phyloP scores from a whole-genome alignment of 2,888 invertebrate species.

The Cybosia mesomella region DNA sequence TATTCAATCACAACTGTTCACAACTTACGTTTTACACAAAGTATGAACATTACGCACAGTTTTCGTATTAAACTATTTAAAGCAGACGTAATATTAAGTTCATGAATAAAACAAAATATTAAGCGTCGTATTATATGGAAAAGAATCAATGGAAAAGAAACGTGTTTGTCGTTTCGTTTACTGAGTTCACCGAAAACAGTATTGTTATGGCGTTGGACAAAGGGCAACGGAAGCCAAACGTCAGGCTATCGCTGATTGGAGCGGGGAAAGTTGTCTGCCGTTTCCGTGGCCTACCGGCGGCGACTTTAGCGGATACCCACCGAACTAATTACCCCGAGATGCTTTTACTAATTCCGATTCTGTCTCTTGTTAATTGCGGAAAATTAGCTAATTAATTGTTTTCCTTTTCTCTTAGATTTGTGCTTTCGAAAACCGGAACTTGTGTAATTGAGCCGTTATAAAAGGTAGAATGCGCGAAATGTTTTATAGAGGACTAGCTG shows the following conservation, averaged over 20 bases:
- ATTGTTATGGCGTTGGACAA: conserved; percentile 65
- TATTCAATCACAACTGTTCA: no score
- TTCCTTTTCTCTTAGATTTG: conserved; percentile 77
- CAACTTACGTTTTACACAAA: neutral
- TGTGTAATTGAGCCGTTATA: conserved; percentile 58
- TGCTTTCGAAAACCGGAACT: conserved; percentile 56
- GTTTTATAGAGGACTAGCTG: neutral
- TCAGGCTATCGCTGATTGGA: conserved; percentile 60
- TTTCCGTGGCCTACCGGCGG: conserved; percentile 39
- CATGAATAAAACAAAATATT: conserved; percentile 31
- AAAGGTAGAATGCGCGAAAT: conserved; percentile 20
- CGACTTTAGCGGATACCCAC: conserved; percentile 44
- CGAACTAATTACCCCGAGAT: conserved; percentile 73
- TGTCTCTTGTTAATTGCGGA: conserved; percentile 80
- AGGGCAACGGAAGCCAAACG: conserved; percentile 62
- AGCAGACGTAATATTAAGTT: conserved; percentile 7
- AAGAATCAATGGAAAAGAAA: conserved; percentile 38
- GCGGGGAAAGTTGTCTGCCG: conserved; percentile 72
- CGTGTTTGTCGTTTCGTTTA: conserved; percentile 48
- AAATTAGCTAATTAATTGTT: conserved; percentile 83
- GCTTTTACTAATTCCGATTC: conserved; percentile 73
- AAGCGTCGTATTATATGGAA: conserved; percentile 28
- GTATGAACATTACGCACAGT: no score
- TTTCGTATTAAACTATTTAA: neutral
- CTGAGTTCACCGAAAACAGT: conserved; percentile 51